These are phyloP conservation scores for Gymnothorax javanicus DNA, from an alignment of 2,797 vertebrate genomes.

Conservation along the genomic window DNA sequence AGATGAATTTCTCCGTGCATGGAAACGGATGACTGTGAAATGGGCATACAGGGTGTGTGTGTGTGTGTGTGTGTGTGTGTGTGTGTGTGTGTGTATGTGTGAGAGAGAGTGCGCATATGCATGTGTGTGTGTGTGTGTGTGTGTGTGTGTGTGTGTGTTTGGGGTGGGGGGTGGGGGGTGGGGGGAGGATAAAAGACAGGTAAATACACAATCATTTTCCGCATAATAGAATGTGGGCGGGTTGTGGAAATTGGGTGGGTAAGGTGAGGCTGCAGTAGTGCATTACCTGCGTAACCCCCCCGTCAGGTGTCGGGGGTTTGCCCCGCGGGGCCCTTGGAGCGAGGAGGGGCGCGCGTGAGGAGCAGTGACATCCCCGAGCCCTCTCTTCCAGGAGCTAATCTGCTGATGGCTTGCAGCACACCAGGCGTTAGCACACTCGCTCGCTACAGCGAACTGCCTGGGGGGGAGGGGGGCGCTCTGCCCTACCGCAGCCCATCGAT, in stretches of 20 bases:
- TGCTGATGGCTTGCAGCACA: neutral
- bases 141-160: neutral
- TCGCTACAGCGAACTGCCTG: neutral
- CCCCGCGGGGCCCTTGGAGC: neutral
- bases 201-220: slow-evolving; percentile 1
- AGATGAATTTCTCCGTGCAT: slow-evolving; percentile 88
- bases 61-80: neutral
- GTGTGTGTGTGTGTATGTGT: neutral
- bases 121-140: slow-evolving; percentile 36
- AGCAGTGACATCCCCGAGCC: neutral
- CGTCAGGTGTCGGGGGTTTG: neutral
- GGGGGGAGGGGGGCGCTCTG: neutral
- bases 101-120: neutral
- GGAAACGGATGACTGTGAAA: slow-evolving; percentile 79
- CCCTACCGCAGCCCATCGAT: neutral
- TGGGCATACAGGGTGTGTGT: slow-evolving; percentile 66
- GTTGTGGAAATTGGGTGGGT: neutral
- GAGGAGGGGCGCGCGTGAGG: neutral
- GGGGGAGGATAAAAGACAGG: slow-evolving; percentile 19
- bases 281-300: slow-evolving; percentile 4
- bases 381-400: neutral
- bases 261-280: neutral
- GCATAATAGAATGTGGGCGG: neutral
- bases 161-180: slow-evolving; percentile 34
- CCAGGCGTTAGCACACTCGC: neutral